These are phyloP conservation scores for Carassius gibelio DNA, from an alignment of 2,113 vertebrate genomes.

Conservation along the genomic window DNA sequence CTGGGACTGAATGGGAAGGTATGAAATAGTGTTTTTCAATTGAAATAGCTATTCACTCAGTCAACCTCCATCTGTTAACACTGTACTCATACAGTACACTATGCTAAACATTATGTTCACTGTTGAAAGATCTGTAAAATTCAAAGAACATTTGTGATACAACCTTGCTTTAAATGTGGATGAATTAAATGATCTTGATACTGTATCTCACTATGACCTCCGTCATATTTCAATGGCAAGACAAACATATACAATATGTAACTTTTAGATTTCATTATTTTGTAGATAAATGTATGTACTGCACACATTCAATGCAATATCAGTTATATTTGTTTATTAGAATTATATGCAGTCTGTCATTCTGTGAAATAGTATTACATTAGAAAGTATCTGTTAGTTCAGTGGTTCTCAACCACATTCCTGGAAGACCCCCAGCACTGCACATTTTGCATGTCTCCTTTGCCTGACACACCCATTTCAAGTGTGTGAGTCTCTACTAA, in stretches of 20 bases:
- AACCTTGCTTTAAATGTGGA: neutral
- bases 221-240: neutral
- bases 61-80: neutral
- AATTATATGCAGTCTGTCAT: neutral
- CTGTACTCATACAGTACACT: neutral
- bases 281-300: neutral
- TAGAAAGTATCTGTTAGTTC: neutral
- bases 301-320: neutral
- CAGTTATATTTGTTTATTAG: neutral
- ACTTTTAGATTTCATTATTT: neutral
- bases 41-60: neutral
- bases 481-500: too few species aligned
- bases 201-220: neutral
- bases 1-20: conserved; percentile 87
- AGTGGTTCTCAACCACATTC: too few species aligned
- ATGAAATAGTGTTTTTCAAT: neutral
- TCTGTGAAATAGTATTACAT: neutral
- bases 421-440: too few species aligned
- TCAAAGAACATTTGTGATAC: neutral
- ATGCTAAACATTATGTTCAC: neutral
- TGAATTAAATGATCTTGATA: neutral
- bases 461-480: too few species aligned
- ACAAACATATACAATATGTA: neutral
- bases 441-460: too few species aligned
- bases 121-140: neutral